Conservation (phyloP, 2,797 vertebrate species). For the Paratrypauchen microcephalus region DNA sequence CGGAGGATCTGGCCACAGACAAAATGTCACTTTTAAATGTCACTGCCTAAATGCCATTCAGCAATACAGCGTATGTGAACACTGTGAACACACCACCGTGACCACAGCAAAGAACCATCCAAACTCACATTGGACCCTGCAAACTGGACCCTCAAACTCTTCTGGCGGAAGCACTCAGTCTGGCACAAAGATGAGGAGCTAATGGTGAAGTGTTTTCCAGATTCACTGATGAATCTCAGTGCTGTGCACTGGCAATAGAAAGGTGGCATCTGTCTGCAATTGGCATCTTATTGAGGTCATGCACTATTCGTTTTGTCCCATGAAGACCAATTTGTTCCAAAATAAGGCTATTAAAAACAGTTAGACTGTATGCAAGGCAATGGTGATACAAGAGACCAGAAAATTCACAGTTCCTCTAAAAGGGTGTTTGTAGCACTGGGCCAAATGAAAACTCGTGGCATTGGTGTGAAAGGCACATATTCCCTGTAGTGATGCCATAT, state of each 20-base stretch:
- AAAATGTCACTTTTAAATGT: conserved; percentile 81
- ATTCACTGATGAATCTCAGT: conserved; percentile 34
- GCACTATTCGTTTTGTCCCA: conserved; percentile 25
- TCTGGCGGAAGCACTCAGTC: conserved; percentile 25
- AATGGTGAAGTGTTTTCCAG: conserved; percentile 33
- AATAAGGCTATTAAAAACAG: not conserved
- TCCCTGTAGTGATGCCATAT: conserved; percentile 4
- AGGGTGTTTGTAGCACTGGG: conserved; percentile 6
- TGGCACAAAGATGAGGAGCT: conserved; percentile 14
- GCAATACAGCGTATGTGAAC: conserved; percentile 28
- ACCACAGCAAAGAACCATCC: conserved; percentile 18
- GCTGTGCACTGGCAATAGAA: conserved; percentile 24
- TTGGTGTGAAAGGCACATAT: conserved; percentile 10
- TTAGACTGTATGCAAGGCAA: not conserved
- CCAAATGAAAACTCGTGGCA: not conserved
- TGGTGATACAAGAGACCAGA: not conserved
- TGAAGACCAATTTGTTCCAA: conserved; percentile 29
- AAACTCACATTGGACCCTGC: conserved; percentile 10
- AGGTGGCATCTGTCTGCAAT: conserved; percentile 38
- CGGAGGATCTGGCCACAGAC: conserved; percentile 65
- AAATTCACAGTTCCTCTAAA: conserved; percentile 6
- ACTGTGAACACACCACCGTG: conserved; percentile 13
- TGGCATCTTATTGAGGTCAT: conserved; percentile 39
- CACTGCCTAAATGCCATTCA: conserved; percentile 75
- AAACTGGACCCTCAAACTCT: conserved; percentile 35